Evolutionary conservation across 2,113 vertebrate species (phyloP).

Genomic region (Phycodurus eques): DNA sequence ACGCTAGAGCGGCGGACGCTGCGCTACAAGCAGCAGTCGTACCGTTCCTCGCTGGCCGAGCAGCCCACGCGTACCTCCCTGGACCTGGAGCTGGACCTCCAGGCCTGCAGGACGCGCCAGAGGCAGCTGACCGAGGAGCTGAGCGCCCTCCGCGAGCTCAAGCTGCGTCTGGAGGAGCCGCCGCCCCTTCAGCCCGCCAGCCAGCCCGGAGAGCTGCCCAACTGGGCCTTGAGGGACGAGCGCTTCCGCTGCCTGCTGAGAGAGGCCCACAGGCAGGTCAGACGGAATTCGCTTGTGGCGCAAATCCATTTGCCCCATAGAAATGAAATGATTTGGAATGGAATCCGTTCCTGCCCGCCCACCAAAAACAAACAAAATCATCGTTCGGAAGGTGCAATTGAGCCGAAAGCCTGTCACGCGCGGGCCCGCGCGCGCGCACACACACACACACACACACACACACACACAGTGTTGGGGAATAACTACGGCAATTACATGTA

Average conservation of each 20-base stretch:
- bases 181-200: conserved; percentile 29
- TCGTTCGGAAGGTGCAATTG: too few species aligned
- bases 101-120: conserved; percentile 94
- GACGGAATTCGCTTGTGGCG: not conserved
- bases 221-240: conserved; percentile 91
- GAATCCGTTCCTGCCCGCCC: too few species aligned
- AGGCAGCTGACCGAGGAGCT: conserved; percentile 94
- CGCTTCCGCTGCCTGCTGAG: conserved; percentile 85
- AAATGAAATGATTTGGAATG: too few species aligned
- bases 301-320: too few species aligned
- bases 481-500: too few species aligned
- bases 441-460: too few species aligned
- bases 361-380: too few species aligned
- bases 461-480: too few species aligned
- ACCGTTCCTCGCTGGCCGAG: conserved; percentile 87
- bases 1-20: conserved; percentile 91
- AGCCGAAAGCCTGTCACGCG: too few species aligned
- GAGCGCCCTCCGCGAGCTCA: conserved; percentile 84
- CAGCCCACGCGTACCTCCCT: conserved; percentile 92
- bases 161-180: conserved; percentile 89
- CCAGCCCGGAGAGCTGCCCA: conserved; percentile 82
- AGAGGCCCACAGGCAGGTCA: conserved; percentile 96
- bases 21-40: conserved; percentile 91
- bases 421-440: too few species aligned
- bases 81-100: conserved; percentile 99